phyloP scores from a whole-genome alignment of 2,888 invertebrate species.

The Andrena minutula region DNA sequence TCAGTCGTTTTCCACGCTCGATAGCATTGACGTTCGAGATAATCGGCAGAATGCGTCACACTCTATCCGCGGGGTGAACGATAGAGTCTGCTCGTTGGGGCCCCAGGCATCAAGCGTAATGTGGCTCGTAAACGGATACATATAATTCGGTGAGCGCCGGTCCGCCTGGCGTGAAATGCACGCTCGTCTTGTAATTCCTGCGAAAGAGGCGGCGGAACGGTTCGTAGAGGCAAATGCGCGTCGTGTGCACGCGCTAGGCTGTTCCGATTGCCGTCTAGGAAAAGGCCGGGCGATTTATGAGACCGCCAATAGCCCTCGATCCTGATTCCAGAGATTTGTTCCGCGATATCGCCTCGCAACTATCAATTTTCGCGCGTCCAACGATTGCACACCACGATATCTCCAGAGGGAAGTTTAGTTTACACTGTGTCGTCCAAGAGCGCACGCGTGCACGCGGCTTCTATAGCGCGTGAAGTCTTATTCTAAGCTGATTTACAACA shows the following conservation, averaged over 20 bases:
- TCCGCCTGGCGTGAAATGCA: conserved; percentile 22
- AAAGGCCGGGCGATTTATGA: conserved; percentile 58
- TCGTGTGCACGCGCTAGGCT: conserved; percentile 1
- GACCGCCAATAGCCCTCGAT: conserved; percentile 62
- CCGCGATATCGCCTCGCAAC: conserved; percentile 53
- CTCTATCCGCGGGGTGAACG: conserved; percentile 36
- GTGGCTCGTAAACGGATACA: conserved; percentile 54
- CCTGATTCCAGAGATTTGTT: conserved; percentile 67
- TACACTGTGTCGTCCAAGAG: conserved; percentile 16
- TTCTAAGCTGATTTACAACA: conserved; percentile 38
- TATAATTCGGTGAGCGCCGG: conserved; percentile 51
- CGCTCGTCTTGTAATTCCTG: conserved; percentile 41
- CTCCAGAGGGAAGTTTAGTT: conserved; percentile 34
- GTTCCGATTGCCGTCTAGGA: conserved; percentile 14
- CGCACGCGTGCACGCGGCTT: conserved; percentile 11
- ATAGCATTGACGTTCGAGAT: conserved; percentile 50
- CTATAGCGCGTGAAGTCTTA: conserved; percentile 50
- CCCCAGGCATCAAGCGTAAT: conserved; percentile 34
- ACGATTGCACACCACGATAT: conserved; percentile 42
- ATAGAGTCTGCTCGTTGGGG: conserved; percentile 56
- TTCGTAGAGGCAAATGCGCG: conserved; percentile 22
- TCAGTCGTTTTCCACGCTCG: conserved; percentile 40
- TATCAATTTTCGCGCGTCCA: conserved; percentile 65
- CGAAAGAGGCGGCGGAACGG: conserved; percentile 17
- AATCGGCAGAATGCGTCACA: conserved; percentile 33